Conservation (phyloP, 2,888 invertebrate species). For the Pyralis farinalis region DNA sequence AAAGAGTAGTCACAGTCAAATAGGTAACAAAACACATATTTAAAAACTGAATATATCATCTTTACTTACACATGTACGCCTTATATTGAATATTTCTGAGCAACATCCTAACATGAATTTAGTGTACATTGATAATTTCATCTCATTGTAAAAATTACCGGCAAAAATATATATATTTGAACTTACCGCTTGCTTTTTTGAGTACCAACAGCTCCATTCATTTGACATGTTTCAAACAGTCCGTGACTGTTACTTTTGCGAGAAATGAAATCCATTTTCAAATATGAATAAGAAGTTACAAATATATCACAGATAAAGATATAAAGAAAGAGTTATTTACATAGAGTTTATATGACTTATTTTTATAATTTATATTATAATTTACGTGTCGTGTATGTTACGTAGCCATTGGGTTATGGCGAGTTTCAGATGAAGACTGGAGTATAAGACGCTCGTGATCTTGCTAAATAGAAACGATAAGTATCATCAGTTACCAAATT, state of each 20-base stretch:
- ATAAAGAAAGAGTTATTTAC: constrained; percentile 21
- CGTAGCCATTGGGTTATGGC: constrained; percentile 36
- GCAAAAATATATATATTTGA: too few relatives aligned
- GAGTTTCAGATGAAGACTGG: constrained; percentile 64
- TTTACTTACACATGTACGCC: too few relatives aligned
- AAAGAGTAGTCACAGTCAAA: constrained; percentile 11
- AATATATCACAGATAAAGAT: constrained; percentile 41
- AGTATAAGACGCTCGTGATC: constrained; percentile 38
- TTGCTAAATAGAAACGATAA: constrained; percentile 25
- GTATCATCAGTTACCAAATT: too few relatives aligned
- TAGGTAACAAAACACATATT: too few relatives aligned
- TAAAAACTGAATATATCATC: too few relatives aligned
- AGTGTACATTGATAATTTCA: too few relatives aligned
- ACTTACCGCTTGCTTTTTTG: constrained; percentile 54
- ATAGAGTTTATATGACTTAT: constrained; percentile 14
- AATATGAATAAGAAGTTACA: constrained; percentile 33
- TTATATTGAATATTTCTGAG: too few relatives aligned
- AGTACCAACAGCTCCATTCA: constrained; percentile 53
- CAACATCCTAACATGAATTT: too few relatives aligned
- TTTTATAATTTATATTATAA: constrained; percentile 4
- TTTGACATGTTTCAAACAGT: constrained; percentile 54
- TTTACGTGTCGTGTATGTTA: not conserved
- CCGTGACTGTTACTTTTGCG: constrained; percentile 57
- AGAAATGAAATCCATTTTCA: constrained; percentile 64
- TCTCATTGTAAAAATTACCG: not conserved